Percentiles rank a stretch among this genome's conserved stretches.
phyloP scores from a whole-genome alignment of 2,797 vertebrate species.

The Coregonus ussuriensis region DNA sequence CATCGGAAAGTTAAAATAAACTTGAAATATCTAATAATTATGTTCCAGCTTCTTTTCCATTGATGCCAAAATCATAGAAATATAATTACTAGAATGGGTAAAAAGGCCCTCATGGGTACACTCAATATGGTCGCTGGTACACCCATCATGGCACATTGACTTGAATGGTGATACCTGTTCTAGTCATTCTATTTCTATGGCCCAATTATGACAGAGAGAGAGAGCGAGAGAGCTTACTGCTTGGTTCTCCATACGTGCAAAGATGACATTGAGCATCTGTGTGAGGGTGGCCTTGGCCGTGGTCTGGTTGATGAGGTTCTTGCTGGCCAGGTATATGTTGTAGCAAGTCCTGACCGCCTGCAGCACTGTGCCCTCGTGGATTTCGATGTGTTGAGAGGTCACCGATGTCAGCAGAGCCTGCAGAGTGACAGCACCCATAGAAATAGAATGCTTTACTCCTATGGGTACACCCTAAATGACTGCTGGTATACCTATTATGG shows the following conservation, averaged over 20 bases:
- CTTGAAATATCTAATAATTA: neutral
- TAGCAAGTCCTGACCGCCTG: conserved; percentile 97
- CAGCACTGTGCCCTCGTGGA: conserved; percentile 94
- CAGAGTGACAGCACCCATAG: conserved; percentile 38
- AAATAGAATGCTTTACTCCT: neutral
- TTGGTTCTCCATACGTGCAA: conserved; percentile 96
- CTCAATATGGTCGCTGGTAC: neutral
- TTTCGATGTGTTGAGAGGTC: conserved; percentile 95
- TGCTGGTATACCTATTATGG: neutral
- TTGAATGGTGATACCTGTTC: neutral
- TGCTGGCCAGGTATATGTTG: conserved; percentile 98
- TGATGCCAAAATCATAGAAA: neutral
- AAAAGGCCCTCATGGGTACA: neutral
- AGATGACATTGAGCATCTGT: conserved; percentile 98
- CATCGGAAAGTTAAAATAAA: conserved; percentile 31
- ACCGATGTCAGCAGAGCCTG: conserved; percentile 94
- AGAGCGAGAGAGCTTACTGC: conserved; percentile 77
- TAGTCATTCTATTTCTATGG: neutral
- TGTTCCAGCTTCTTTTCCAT: neutral
- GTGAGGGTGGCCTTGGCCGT: conserved; percentile 97
- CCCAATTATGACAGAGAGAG: neutral
- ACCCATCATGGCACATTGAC: neutral
- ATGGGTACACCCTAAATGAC: neutral
- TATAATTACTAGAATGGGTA: neutral
- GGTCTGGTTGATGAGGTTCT: conserved; percentile 99